Conservation (phyloP, 2,113 vertebrate genomes). For the Phocoena sinus region DNA sequence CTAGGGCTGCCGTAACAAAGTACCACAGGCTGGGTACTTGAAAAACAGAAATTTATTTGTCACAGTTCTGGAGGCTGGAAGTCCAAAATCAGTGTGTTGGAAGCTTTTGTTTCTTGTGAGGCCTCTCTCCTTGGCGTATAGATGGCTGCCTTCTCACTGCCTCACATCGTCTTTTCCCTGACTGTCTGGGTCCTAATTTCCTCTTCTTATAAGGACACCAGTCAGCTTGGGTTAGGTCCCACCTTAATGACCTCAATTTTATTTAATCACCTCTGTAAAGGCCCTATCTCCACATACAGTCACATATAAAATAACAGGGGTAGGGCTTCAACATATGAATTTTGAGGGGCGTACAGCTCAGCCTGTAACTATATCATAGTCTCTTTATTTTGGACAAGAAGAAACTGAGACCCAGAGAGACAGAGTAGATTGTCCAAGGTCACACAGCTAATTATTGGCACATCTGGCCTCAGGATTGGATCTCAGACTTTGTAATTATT, state of each 20-base stretch:
- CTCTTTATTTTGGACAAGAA: not conserved
- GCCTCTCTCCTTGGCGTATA: not conserved
- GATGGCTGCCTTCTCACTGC: not conserved
- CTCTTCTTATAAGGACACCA: not conserved
- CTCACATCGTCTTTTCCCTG: not conserved
- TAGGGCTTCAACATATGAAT: not conserved
- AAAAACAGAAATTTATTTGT: not conserved
- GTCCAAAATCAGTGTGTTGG: not conserved
- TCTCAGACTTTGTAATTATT: not conserved
- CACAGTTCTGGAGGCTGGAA: not conserved
- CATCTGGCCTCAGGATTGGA: not conserved
- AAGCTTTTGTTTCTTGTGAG: not conserved
- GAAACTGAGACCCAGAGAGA: not conserved
- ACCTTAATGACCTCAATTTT: not conserved
- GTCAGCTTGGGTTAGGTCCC: not conserved
- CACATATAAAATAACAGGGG: not conserved
- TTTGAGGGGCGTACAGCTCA: not conserved
- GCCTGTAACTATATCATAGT: not conserved
- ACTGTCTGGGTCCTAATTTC: not conserved
- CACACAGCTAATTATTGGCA: not conserved
- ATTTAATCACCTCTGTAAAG: not conserved
- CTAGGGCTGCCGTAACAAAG: not conserved
- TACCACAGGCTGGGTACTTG: not conserved
- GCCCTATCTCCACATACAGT: not conserved
- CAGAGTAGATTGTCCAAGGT: not conserved